These are phyloP conservation scores for Hesperophylax magnus DNA, from an alignment of 1,140 invertebrate species.

Conservation along the genomic window DNA sequence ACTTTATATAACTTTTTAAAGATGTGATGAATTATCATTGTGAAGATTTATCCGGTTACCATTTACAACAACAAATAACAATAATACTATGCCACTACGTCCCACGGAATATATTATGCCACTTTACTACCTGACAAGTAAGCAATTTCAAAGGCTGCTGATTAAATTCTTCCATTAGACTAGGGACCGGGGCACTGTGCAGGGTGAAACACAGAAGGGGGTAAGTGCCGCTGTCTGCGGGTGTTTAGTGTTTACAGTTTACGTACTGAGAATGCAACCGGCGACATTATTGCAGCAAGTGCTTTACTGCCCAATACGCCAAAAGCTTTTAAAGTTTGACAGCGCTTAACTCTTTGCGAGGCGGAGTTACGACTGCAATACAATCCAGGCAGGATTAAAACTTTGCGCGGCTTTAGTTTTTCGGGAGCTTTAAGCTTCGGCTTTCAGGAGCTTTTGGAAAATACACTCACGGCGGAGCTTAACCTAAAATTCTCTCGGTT, in stretches of 20 bases:
- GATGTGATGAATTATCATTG: no score
- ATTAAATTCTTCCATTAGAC: slow-evolving; percentile 37
- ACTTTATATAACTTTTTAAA: no score
- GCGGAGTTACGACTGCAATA: slow-evolving; percentile 31
- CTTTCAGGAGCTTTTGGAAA: not conserved
- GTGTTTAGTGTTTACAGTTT: not conserved
- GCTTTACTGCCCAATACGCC: slow-evolving; percentile 34
- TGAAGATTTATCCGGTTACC: no score
- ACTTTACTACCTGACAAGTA: no score
- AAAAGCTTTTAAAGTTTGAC: slow-evolving; percentile 27
- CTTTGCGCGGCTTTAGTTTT: slow-evolving; percentile 4
- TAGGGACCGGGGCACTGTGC: not conserved
- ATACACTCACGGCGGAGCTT: no score
- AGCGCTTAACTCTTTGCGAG: slow-evolving; percentile 31
- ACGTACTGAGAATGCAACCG: slow-evolving; percentile 1
- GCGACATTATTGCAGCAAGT: slow-evolving; percentile 15
- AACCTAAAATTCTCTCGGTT: no score
- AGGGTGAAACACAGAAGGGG: not conserved
- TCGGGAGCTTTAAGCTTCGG: not conserved
- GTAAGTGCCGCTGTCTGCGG: not conserved
- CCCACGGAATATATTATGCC: no score
- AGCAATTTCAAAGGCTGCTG: not conserved
- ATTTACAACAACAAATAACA: no score
- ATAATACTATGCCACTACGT: no score
- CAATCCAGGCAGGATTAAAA: slow-evolving; percentile 31